phyloP scores from a whole-genome alignment of 2,797 vertebrate species.

The Naso thynnoides region DNA sequence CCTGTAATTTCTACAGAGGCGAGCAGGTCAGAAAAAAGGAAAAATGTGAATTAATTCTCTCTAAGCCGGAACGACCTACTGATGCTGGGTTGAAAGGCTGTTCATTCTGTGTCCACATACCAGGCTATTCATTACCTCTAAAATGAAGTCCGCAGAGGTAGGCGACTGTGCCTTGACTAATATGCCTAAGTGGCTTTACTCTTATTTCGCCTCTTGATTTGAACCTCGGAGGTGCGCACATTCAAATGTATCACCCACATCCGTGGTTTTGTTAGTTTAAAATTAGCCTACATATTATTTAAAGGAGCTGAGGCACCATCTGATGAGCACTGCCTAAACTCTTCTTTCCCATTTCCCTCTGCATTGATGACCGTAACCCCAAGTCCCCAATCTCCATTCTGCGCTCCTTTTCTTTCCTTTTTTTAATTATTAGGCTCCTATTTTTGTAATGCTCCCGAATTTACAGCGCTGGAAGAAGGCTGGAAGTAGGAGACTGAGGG shows the following conservation, averaged over 20 bases:
- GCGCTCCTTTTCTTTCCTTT: background rate
- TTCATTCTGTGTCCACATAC: slow-evolving; percentile 76
- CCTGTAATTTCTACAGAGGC: slow-evolving; percentile 86
- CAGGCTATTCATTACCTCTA: slow-evolving; percentile 88
- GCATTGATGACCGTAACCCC: slow-evolving; percentile 16
- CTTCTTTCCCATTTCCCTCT: slow-evolving; percentile 38
- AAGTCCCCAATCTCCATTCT: background rate
- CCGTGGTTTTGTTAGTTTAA: slow-evolving; percentile 31
- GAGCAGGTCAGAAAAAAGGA: slow-evolving; percentile 83
- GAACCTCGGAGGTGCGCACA: slow-evolving; percentile 10
- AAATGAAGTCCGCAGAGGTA: slow-evolving; percentile 80
- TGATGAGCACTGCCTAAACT: slow-evolving; percentile 26
- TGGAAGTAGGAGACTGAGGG: slow-evolving; percentile 63
- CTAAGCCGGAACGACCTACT: slow-evolving; percentile 87
- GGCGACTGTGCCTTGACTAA: slow-evolving; percentile 78
- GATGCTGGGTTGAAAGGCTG: slow-evolving; percentile 86
- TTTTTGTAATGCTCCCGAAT: slow-evolving; percentile 86
- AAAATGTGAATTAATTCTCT: slow-evolving; percentile 83
- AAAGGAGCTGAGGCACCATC: slow-evolving; percentile 9
- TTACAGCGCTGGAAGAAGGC: slow-evolving; percentile 82
- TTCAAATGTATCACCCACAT: slow-evolving; percentile 28
- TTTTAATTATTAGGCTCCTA: slow-evolving; percentile 30
- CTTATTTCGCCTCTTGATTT: slow-evolving; percentile 56
- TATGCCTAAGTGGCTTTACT: slow-evolving; percentile 73
- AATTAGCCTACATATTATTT: slow-evolving; percentile 19